phyloP scores from a whole-genome alignment of 2,113 vertebrate species.

The Syngnathus scovelli region DNA sequence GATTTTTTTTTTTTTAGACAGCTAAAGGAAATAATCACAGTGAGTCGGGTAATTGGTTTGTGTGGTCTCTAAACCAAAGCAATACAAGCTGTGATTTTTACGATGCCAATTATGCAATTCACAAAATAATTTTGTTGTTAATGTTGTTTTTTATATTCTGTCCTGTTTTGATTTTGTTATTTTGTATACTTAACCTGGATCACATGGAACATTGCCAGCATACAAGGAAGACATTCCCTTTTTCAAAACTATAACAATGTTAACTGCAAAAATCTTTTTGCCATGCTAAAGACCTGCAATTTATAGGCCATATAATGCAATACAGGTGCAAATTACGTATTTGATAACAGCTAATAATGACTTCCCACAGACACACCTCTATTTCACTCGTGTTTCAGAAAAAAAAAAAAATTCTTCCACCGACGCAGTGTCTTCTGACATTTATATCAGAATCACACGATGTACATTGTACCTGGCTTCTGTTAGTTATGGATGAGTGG shows the following conservation, averaged over 20 bases:
- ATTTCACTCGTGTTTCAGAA: background rate
- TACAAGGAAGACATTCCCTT: slow-evolving; percentile 25
- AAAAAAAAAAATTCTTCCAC: background rate
- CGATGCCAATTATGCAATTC: slow-evolving; percentile 47
- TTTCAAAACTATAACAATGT: background rate
- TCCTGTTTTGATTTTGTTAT: slow-evolving; percentile 28
- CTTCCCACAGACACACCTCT: background rate
- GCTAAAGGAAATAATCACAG: background rate
- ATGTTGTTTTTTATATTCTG: slow-evolving; percentile 39
- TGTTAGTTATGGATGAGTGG: background rate
- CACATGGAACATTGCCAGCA: slow-evolving; percentile 8
- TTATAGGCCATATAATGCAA: background rate
- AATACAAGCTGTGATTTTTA: slow-evolving; percentile 67
- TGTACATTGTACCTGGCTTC: background rate
- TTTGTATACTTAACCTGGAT: slow-evolving; percentile 41
- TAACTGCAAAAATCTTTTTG: background rate
- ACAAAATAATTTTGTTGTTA: slow-evolving; percentile 23
- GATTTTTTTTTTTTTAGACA: background rate
- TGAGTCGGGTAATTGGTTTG: background rate
- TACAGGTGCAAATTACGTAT: background rate
- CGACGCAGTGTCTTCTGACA: background rate
- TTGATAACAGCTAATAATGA: background rate
- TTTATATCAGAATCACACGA: background rate
- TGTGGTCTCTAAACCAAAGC: slow-evolving; percentile 49
- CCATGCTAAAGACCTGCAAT: background rate